Evolutionary conservation across 2,113 vertebrate species (phyloP).

Genomic region (Bufo gargarizans): DNA sequence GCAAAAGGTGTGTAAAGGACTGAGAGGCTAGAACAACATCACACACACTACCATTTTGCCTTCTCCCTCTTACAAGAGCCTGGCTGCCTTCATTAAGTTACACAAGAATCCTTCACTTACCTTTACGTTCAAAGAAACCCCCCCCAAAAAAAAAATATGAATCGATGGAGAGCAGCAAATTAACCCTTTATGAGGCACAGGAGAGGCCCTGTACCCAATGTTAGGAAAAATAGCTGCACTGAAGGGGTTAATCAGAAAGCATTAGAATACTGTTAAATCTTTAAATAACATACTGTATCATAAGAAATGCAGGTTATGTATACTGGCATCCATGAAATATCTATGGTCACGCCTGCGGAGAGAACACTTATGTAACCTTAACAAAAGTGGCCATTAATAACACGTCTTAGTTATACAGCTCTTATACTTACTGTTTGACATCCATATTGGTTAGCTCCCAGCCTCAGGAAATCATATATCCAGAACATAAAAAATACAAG

Average conservation of each 20-base stretch:
- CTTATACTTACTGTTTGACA: conserved; percentile 45
- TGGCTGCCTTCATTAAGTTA: neutral
- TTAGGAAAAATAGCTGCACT: neutral
- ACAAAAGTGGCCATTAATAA: neutral
- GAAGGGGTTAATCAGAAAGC: neutral
- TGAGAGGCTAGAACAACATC: neutral
- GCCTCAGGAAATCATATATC: neutral
- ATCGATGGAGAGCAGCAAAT: neutral
- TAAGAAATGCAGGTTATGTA: neutral
- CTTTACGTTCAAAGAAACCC: neutral
- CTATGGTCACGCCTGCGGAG: neutral
- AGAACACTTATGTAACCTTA: neutral
- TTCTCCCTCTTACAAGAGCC: neutral
- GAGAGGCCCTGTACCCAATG: neutral
- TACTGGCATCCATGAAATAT: neutral
- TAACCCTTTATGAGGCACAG: neutral
- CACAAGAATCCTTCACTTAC: neutral
- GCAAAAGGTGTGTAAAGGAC: neutral
- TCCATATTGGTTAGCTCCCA: conserved; percentile 28
- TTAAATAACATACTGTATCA: neutral
- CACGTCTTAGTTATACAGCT: neutral
- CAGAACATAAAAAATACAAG: neutral
- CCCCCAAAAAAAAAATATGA: neutral
- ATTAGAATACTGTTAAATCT: neutral
- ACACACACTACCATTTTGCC: neutral